Percentiles rank a stretch among this genome's conserved stretches.
These are phyloP conservation scores for Drosophila nikananu DNA, from an alignment of 1,140 invertebrate species.

Conservation along the genomic window DNA sequence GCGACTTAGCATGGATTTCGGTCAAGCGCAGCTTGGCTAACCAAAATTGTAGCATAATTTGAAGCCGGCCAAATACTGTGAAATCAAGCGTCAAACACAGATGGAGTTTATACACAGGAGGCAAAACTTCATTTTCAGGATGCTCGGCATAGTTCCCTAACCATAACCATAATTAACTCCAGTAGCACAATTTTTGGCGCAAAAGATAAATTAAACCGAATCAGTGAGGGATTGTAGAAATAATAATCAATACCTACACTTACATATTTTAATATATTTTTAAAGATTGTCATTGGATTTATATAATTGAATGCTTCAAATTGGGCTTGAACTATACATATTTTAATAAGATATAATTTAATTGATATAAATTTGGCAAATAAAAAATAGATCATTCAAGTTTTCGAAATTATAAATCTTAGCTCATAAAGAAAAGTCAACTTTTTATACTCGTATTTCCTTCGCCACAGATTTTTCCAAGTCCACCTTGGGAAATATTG, in stretches of 20 bases:
- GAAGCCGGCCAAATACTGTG: slow-evolving; percentile 27
- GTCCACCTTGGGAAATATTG: slow-evolving; percentile 13
- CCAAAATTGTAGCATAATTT: slow-evolving; percentile 59
- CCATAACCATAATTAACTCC: not conserved
- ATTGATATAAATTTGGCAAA: no score
- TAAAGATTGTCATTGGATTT: not conserved
- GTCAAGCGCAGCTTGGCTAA: slow-evolving; percentile 42
- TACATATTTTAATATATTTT: not conserved
- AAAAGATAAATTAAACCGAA: not conserved
- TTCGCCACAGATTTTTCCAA: not conserved
- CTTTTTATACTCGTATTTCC: not conserved
- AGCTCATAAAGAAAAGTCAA: not conserved
- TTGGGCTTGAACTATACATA: no score
- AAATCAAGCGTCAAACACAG: slow-evolving; percentile 38
- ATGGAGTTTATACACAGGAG: slow-evolving; percentile 14
- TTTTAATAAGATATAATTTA: no score
- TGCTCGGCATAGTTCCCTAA: not conserved
- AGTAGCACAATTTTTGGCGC: not conserved
- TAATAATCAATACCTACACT: not conserved
- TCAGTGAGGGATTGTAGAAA: not conserved
- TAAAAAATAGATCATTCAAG: not conserved
- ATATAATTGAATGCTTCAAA: no score
- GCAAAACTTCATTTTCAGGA: not conserved
- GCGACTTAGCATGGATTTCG: slow-evolving; percentile 67
- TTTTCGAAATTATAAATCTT: not conserved